Conservation (phyloP, 2,888 invertebrate genomes). For the Steinernema scapterisci region DNA sequence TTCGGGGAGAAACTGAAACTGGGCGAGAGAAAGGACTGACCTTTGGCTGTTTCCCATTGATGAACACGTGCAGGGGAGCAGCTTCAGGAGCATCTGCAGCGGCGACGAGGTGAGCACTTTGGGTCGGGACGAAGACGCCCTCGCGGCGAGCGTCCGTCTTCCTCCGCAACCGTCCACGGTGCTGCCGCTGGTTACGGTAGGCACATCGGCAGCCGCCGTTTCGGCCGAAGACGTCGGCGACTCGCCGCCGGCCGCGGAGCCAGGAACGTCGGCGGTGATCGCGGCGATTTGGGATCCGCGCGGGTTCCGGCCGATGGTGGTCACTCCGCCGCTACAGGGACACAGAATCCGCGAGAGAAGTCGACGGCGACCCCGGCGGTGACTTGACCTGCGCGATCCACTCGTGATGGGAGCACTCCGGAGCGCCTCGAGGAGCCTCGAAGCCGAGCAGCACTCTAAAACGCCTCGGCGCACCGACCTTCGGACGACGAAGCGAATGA, state of each 20-base stretch:
- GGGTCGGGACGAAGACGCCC: not conserved
- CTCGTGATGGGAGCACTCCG: not conserved
- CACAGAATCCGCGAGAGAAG: not conserved
- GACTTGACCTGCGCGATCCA: not conserved
- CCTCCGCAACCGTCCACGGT: not conserved
- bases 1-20: no score
- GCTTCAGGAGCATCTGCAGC: constrained; percentile 50
- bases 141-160: constrained; percentile 6
- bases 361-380: not conserved
- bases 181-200: not conserved
- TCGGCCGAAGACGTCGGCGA: not conserved
- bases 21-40: constrained; percentile 36
- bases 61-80: constrained; percentile 51
- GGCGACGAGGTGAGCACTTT: constrained; percentile 14
- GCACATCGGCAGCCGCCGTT: not conserved
- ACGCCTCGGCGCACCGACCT: not conserved
- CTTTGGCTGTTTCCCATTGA: constrained; percentile 54
- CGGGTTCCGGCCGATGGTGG: not conserved
- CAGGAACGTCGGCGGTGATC: not conserved
- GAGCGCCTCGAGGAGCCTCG: not conserved
- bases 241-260: not conserved
- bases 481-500: constrained; percentile 21
- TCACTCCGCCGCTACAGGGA: not conserved
- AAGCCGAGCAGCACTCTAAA: not conserved
- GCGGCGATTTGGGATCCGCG: constrained; percentile 1